These are phyloP conservation scores for Petrocephalus sullivani DNA, from an alignment of 2,797 vertebrate species.

Conservation along the genomic window DNA sequence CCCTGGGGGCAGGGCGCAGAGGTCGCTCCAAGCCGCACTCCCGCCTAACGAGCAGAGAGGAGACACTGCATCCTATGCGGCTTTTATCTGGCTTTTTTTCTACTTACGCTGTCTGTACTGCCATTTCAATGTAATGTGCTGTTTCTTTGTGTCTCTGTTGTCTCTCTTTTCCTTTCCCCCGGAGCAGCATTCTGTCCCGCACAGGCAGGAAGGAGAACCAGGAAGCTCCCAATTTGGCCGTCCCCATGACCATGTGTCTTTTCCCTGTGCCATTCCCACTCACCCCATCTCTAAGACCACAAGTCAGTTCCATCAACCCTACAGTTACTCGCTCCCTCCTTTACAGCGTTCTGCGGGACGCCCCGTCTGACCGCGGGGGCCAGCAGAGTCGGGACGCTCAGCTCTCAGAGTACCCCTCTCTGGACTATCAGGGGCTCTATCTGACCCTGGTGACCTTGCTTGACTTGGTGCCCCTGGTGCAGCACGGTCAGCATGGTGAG, in stretches of 20 bases:
- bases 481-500: slow-evolving; percentile 99
- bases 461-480: slow-evolving; percentile 96
- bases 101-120: slow-evolving; percentile 99
- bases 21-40: slow-evolving; percentile 57
- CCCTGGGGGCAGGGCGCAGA: slow-evolving; percentile 46
- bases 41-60: slow-evolving; percentile 28
- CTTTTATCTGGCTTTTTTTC: slow-evolving; percentile 99
- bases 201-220: slow-evolving; percentile 99
- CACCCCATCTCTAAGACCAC: slow-evolving; percentile 99
- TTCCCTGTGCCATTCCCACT: slow-evolving; percentile 99
- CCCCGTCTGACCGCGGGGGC: slow-evolving; percentile 95
- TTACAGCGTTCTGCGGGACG: slow-evolving; percentile 99
- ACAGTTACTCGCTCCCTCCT: slow-evolving; percentile 99
- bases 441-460: slow-evolving; percentile 99
- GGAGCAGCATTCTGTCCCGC: slow-evolving; percentile 99
- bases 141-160: slow-evolving; percentile 99
- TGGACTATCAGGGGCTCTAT: slow-evolving; percentile 99
- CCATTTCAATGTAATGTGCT: slow-evolving; percentile 99
- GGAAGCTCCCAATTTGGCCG: slow-evolving; percentile 99
- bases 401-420: slow-evolving; percentile 99
- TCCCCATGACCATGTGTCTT: slow-evolving; percentile 99
- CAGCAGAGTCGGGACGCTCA: slow-evolving; percentile 99
- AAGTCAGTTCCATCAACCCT: slow-evolving; percentile 99
- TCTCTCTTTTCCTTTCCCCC: slow-evolving; percentile 99
- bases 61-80: slow-evolving; percentile 99